phyloP scores from a whole-genome alignment of 2,888 invertebrate genomes.

The Epistrophella euchroma region DNA sequence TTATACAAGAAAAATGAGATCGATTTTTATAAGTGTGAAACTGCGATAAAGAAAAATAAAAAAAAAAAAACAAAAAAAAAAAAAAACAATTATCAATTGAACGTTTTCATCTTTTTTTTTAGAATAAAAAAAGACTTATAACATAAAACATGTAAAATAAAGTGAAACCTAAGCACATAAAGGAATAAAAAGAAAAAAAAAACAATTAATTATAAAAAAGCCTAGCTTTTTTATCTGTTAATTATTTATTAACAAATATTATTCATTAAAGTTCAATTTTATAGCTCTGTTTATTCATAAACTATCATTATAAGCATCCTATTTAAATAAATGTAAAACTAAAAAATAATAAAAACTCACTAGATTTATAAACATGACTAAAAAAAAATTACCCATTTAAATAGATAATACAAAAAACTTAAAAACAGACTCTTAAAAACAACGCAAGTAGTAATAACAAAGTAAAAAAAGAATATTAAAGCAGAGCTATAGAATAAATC shows the following conservation, averaged over 20 bases:
- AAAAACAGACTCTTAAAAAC: slow-evolving; percentile 63
- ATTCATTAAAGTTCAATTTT: slow-evolving; percentile 74
- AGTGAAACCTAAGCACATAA: slow-evolving; percentile 60
- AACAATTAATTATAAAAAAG: slow-evolving; percentile 54
- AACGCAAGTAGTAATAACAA: slow-evolving; percentile 63
- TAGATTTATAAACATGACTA: slow-evolving; percentile 60
- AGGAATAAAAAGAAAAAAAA: slow-evolving; percentile 33
- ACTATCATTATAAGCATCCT: slow-evolving; percentile 71
- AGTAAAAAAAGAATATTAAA: slow-evolving; percentile 45
- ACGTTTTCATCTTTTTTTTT: slow-evolving; percentile 73
- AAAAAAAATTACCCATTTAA: slow-evolving; percentile 59
- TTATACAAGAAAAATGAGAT: slow-evolving; percentile 72
- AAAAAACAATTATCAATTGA: slow-evolving; percentile 45
- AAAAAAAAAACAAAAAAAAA: slow-evolving; percentile 18
- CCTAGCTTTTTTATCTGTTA: slow-evolving; percentile 73
- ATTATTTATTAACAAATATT: slow-evolving; percentile 55
- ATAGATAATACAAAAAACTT: slow-evolving; percentile 43
- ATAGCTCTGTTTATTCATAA: slow-evolving; percentile 75
- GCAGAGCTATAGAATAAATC: slow-evolving; percentile 75
- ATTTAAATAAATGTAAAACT: slow-evolving; percentile 63
- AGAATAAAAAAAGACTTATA: slow-evolving; percentile 77
- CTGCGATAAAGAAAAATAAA: slow-evolving; percentile 67
- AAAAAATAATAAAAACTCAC: slow-evolving; percentile 57
- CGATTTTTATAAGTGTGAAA: slow-evolving; percentile 76
- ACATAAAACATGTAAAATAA: slow-evolving; percentile 69